phyloP scores from a whole-genome alignment of 1,140 invertebrate genomes.

The Drosophila pallidifrons region DNA sequence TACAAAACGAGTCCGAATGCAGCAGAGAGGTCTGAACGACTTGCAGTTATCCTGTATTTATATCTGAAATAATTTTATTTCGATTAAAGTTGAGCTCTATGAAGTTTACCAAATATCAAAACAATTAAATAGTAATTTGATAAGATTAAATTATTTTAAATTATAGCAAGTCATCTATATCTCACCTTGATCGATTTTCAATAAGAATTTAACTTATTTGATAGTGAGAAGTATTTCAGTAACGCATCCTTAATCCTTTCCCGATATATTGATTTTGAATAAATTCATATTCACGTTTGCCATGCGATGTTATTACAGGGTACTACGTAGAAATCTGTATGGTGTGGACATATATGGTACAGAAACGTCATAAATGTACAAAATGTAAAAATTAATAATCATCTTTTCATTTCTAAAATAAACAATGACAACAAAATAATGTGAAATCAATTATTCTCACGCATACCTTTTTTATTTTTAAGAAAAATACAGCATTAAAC shows the following conservation, averaged over 20 bases:
- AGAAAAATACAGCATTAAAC: conserved; percentile 42
- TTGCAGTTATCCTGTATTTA: background rate
- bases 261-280: background rate
- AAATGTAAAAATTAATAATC: conserved; percentile 45
- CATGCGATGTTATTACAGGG: conserved; percentile 7
- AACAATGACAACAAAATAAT: conserved; percentile 61
- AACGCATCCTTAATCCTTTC: background rate
- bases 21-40: background rate
- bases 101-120: background rate
- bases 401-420: conserved; percentile 58
- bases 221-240: background rate
- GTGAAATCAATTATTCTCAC: conserved; percentile 62
- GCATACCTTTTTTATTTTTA: conserved; percentile 52
- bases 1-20: conserved; percentile 4
- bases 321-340: conserved; percentile 8
- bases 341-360: conserved; percentile 28
- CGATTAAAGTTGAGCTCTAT: background rate
- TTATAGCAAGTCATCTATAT: background rate
- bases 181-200: background rate
- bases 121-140: background rate
- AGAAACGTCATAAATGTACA: conserved; percentile 46
- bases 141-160: no score
- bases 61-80: background rate
- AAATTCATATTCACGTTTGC: background rate
- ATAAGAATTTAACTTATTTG: background rate